Evolutionary conservation across 2,797 vertebrate species (phyloP).

Genomic region (Eidolon dupreanum): DNA sequence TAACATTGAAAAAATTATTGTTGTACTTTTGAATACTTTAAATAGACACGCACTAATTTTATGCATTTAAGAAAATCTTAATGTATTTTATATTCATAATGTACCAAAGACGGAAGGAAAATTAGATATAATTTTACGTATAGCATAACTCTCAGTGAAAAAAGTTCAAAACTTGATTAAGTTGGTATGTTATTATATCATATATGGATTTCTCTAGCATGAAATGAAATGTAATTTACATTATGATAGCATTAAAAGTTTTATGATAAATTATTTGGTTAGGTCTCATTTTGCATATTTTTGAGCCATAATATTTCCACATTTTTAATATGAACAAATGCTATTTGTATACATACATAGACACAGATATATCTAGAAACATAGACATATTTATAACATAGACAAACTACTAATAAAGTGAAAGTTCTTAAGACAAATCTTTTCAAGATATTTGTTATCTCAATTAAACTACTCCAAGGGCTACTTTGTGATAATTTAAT

Average conservation of each 20-base stretch:
- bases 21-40: background rate
- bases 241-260: slow-evolving; percentile 15
- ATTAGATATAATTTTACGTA: background rate
- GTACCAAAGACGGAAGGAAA: background rate
- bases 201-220: background rate
- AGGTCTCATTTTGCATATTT: slow-evolving; percentile 6
- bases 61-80: slow-evolving; percentile 14
- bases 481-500: background rate
- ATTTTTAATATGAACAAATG: background rate
- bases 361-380: background rate
- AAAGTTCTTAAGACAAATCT: background rate
- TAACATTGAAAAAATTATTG: background rate
- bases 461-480: background rate
- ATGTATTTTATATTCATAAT: slow-evolving; percentile 20
- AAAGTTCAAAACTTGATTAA: slow-evolving; percentile 22
- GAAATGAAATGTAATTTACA: slow-evolving; percentile 41
- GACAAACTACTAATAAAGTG: background rate
- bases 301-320: background rate
- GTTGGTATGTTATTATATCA: background rate
- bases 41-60: background rate
- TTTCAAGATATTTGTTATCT: slow-evolving; percentile 11
- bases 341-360: background rate
- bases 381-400: background rate
- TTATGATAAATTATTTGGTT: background rate
- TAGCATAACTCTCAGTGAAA: background rate